Evolutionary conservation across 2,797 vertebrate species (phyloP).

Genomic region (Falco cherrug): DNA sequence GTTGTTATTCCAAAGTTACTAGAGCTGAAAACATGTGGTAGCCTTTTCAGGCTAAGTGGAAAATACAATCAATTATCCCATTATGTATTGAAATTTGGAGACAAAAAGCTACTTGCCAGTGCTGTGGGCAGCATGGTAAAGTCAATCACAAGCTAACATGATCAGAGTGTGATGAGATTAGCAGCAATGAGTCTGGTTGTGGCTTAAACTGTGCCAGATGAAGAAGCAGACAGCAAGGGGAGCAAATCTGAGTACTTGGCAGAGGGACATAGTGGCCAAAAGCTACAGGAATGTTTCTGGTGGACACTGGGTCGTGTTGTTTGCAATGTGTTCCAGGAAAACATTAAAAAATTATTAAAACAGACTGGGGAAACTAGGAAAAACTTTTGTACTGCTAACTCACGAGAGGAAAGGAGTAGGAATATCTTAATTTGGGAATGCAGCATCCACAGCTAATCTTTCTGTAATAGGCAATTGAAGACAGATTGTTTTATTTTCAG

Average conservation of each 20-base stretch:
- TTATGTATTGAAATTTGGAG: not conserved
- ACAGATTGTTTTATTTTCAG: not conserved
- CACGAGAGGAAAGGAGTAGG: not conserved
- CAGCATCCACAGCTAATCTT: not conserved
- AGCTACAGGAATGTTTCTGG: not conserved
- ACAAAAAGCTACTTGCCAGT: not conserved
- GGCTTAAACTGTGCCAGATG: not conserved
- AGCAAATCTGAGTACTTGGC: not conserved
- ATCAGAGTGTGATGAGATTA: not conserved
- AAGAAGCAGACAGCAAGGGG: not conserved
- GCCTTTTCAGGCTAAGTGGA: not conserved
- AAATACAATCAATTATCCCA: not conserved
- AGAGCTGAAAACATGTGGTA: not conserved
- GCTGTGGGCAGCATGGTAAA: not conserved
- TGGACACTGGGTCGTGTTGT: not conserved
- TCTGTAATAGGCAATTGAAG: not conserved
- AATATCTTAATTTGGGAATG: not conserved
- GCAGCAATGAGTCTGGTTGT: not conserved
- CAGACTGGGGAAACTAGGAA: not conserved
- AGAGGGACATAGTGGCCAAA: not conserved
- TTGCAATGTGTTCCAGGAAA: not conserved
- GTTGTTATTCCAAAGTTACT: not conserved
- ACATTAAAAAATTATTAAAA: not conserved
- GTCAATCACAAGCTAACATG: not conserved
- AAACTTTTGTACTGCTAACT: not conserved